Conservation (phyloP, 2,113 vertebrate genomes). For the Calyptomena viridis region DNA sequence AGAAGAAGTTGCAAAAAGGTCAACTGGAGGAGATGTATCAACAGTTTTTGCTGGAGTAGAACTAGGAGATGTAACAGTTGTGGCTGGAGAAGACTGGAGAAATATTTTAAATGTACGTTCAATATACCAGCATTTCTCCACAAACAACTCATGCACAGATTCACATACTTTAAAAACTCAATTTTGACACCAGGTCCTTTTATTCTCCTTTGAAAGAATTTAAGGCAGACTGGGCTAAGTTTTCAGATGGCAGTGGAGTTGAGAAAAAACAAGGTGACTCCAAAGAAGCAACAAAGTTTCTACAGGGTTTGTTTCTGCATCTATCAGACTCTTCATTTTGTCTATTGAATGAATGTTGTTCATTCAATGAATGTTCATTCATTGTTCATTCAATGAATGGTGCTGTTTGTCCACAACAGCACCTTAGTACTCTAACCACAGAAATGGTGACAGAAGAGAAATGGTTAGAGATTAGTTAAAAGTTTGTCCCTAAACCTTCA, state of each 20-base stretch:
- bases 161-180: neutral
- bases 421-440: neutral
- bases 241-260: neutral
- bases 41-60: slow-evolving; percentile 92
- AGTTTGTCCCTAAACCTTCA: neutral
- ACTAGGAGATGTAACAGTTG: slow-evolving; percentile 85
- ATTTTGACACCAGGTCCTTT: neutral
- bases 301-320: neutral
- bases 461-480: neutral
- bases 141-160: neutral
- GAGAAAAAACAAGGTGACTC: neutral
- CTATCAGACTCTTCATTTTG: neutral
- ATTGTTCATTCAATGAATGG: no score
- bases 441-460: neutral
- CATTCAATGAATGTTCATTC: no score
- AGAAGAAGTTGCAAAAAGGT: slow-evolving; percentile 87
- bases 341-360: neutral
- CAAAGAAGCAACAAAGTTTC: neutral
- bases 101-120: slow-evolving; percentile 30
- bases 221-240: neutral
- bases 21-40: slow-evolving; percentile 86
- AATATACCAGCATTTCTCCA: neutral
- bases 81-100: slow-evolving; percentile 84
- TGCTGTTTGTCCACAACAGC: neutral
- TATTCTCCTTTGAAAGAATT: neutral